Evolutionary conservation across 2,888 invertebrate genomes (phyloP).

Genomic region (Tinea trinotella): DNA sequence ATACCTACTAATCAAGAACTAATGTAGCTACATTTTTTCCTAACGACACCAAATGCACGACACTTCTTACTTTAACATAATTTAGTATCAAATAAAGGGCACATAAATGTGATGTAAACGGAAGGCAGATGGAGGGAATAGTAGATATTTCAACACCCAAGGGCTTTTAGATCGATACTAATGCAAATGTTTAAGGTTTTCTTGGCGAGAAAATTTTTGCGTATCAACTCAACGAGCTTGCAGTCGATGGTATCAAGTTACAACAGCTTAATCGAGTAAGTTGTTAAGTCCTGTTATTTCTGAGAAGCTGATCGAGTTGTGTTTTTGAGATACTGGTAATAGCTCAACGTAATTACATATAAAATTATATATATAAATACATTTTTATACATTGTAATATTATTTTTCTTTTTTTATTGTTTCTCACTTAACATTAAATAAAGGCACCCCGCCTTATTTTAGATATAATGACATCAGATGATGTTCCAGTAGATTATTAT

Average conservation of each 20-base stretch:
- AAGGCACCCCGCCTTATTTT: too few relatives aligned
- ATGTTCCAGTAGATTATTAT: too few relatives aligned
- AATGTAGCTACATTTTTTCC: neutral
- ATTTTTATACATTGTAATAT: too few relatives aligned
- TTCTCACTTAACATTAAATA: too few relatives aligned
- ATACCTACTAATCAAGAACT: too few relatives aligned
- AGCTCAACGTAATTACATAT: neutral
- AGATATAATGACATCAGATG: too few relatives aligned
- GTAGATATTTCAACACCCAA: slow-evolving; percentile 15
- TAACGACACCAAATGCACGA: neutral
- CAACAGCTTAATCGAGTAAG: slow-evolving; percentile 18
- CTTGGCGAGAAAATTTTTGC: slow-evolving; percentile 12
- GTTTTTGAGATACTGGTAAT: slow-evolving; percentile 7
- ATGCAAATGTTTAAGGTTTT: slow-evolving; percentile 16
- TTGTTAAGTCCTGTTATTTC: slow-evolving; percentile 17
- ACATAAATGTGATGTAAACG: slow-evolving; percentile 5
- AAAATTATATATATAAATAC: neutral
- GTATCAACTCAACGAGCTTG: slow-evolving; percentile 15
- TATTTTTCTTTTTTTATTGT: too few relatives aligned
- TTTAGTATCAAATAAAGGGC: slow-evolving; percentile 7
- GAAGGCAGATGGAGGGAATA: slow-evolving; percentile 1
- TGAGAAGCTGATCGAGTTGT: slow-evolving; percentile 15
- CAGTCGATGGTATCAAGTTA: slow-evolving; percentile 15
- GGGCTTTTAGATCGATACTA: slow-evolving; percentile 16
- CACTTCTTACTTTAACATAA: slow-evolving; percentile 1